A percentile compares a stretch with the other conserved stretches of the same genome.
Evolutionary conservation across 2,797 vertebrate genomes (phyloP).

Genomic region (Takifugu ocellatus): DNA sequence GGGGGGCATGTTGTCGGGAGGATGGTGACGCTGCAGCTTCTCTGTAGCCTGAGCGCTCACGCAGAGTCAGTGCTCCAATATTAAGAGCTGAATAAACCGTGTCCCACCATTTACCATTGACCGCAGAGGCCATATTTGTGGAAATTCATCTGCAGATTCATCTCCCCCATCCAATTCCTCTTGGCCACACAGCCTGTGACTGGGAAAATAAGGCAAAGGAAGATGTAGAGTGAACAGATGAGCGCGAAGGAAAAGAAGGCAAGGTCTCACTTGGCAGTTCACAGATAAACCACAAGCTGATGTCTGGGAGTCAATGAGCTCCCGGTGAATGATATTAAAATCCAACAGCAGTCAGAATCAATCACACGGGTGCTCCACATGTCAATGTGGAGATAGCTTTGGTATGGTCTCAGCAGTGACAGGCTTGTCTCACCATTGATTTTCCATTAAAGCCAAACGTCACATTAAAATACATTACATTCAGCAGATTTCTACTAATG

Average conservation of each 20-base stretch:
- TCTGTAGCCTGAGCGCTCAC: conserved; percentile 5
- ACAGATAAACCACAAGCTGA: conserved; percentile 70
- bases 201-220: conserved; percentile 5
- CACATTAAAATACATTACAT: conserved; percentile 79
- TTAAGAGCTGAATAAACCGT: conserved; percentile 10
- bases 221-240: conserved; percentile 32
- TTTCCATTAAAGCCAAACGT: conserved; percentile 77
- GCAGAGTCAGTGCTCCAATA: conserved; percentile 7
- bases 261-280: conserved; percentile 62
- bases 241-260: conserved; percentile 47
- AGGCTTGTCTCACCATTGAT: conserved; percentile 76
- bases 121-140: conserved; percentile 25
- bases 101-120: conserved; percentile 18
- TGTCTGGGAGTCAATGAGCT: conserved; percentile 75
- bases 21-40: conserved; percentile 15
- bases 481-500: conserved; percentile 65
- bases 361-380: conserved; percentile 69
- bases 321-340: conserved; percentile 75
- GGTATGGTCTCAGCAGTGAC: conserved; percentile 68
- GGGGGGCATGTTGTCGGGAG: conserved; percentile 1
- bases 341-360: conserved; percentile 74
- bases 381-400: conserved; percentile 80
- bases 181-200: conserved; percentile 5
- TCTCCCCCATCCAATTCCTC: conserved; percentile 33
- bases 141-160: conserved; percentile 35